Percentiles rank a stretch among this genome's conserved stretches.
Evolutionary conservation across 2,797 vertebrate genomes (phyloP).

Genomic region (Steatocranus sp.): DNA sequence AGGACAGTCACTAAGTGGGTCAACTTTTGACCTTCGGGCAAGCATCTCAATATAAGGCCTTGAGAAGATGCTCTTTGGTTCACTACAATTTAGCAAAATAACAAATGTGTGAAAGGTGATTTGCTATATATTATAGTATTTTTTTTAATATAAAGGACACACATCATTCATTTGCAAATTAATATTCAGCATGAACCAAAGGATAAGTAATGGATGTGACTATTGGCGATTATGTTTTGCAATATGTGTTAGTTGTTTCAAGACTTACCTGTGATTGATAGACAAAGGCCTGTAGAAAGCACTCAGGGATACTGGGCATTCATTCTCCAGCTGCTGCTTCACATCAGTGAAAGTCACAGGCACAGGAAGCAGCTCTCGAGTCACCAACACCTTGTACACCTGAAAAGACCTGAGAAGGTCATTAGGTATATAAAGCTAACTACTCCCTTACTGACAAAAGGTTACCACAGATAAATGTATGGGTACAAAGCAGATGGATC

Average conservation of each 20-base stretch:
- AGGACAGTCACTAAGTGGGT: slow-evolving; percentile 59
- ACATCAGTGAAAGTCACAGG: slow-evolving; percentile 62
- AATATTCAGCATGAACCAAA: background rate
- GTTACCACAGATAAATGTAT: background rate
- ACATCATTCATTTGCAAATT: background rate
- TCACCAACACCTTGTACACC: slow-evolving; percentile 61
- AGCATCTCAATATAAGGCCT: slow-evolving; percentile 68
- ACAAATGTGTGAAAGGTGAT: background rate
- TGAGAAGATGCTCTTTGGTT: slow-evolving; percentile 70
- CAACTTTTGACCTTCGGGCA: slow-evolving; percentile 60
- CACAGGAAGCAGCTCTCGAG: slow-evolving; percentile 55
- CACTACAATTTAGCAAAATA: slow-evolving; percentile 41
- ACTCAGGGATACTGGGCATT: slow-evolving; percentile 68
- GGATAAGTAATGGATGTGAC: background rate
- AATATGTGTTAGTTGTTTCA: background rate
- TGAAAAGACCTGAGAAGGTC: slow-evolving; percentile 12
- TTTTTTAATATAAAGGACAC: background rate
- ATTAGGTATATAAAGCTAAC: background rate
- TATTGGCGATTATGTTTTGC: background rate
- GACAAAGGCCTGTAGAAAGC: slow-evolving; percentile 71
- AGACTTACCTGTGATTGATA: slow-evolving; percentile 62
- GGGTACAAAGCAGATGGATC: background rate
- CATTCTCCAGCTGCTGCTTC: slow-evolving; percentile 64
- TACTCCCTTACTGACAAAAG: background rate
- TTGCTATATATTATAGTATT: background rate